A percentile compares a stretch with the other conserved stretches of the same genome.
Evolutionary conservation across 2,888 invertebrate species (phyloP).

Genomic region (Nephrotoma appendiculata): DNA sequence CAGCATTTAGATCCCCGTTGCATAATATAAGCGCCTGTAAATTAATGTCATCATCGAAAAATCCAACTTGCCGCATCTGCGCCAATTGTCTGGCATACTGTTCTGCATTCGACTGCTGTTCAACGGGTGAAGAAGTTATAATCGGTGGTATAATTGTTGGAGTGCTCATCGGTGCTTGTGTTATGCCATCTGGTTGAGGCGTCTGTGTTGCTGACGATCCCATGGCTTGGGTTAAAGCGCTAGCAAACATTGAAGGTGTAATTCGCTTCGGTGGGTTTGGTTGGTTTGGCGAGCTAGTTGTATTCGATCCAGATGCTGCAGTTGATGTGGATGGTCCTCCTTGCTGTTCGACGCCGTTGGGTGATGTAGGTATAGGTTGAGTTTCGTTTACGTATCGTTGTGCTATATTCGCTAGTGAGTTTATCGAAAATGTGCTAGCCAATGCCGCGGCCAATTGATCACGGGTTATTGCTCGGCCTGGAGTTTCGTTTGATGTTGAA

Average conservation of each 20-base stretch:
- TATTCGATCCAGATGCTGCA: background rate
- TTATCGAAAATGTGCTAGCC: conserved; percentile 25
- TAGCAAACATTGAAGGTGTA: conserved; percentile 64
- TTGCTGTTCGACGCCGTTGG: conserved; percentile 3
- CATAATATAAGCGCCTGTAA: conserved; percentile 64
- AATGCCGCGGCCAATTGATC: conserved; percentile 29
- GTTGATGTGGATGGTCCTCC: conserved; percentile 3
- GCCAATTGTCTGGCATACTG: conserved; percentile 43
- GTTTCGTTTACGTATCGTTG: conserved; percentile 22
- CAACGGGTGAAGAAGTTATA: conserved; percentile 5
- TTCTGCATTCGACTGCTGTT: conserved; percentile 10
- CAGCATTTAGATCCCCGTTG: conserved; percentile 77
- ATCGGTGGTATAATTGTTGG: conserved; percentile 13
- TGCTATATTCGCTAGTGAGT: conserved; percentile 30
- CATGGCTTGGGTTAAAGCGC: conserved; percentile 60
- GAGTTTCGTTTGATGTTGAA: conserved; percentile 18
- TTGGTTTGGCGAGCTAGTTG: background rate
- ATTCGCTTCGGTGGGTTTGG: conserved; percentile 32
- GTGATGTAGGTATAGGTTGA: background rate
- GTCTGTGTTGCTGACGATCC: conserved; percentile 18
- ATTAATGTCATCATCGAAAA: conserved; percentile 69
- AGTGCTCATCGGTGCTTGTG: conserved; percentile 11
- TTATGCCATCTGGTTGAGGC: background rate
- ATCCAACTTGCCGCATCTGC: conserved; percentile 85
- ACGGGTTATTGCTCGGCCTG: conserved; percentile 27